These are phyloP conservation scores for Griposia aprilina DNA, from an alignment of 2,888 invertebrate species.

Conservation along the genomic window DNA sequence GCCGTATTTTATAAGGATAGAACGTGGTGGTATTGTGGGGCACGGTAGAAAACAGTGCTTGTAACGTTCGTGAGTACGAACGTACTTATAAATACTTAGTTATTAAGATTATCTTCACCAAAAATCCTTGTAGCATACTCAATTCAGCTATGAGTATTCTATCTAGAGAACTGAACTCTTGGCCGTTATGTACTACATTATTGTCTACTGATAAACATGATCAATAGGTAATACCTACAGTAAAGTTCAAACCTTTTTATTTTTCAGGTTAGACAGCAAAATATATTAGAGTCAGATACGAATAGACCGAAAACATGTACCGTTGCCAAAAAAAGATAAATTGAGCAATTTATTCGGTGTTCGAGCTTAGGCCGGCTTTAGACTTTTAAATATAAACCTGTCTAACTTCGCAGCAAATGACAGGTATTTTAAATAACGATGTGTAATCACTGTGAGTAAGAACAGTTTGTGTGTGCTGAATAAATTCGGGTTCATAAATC, in stretches of 20 bases:
- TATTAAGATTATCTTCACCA: background rate
- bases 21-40: background rate
- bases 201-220: conserved; percentile 5
- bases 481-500: conserved; percentile 27
- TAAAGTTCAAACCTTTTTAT: conserved; percentile 44
- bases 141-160: background rate
- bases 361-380: conserved; percentile 64
- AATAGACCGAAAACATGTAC: conserved; percentile 60
- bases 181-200: background rate
- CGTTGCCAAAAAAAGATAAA: conserved; percentile 72
- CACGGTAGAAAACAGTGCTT: background rate
- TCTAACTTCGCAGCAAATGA: conserved; percentile 47
- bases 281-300: conserved; percentile 65
- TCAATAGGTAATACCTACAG: conserved; percentile 7
- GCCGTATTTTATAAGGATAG: background rate
- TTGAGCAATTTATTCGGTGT: conserved; percentile 67
- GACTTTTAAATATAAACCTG: conserved; percentile 65
- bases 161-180: background rate
- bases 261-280: conserved; percentile 59
- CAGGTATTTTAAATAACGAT: conserved; percentile 55
- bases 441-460: conserved; percentile 30
- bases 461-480: conserved; percentile 1
- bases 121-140: background rate
- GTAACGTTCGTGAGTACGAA: background rate
- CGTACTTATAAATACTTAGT: background rate